Base-by-base conservation (phyloP, 2,888 invertebrate species). In the Polia nebulosa region DNA sequence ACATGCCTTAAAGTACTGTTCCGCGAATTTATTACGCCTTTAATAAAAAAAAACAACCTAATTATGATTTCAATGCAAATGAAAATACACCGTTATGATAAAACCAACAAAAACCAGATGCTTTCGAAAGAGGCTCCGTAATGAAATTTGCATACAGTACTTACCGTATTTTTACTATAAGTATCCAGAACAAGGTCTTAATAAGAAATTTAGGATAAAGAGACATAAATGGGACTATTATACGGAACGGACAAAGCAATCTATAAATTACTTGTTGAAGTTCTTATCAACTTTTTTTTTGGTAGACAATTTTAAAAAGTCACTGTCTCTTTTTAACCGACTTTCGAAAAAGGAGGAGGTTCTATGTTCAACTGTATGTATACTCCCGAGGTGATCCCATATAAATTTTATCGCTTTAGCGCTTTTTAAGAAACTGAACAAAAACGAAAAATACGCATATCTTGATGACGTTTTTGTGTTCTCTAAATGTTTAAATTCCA, bases 141-240 rank as follows among this genome's bases (percentile, higher is more conserved):
- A 80, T 51, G 3, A 61, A 67, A 72, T 81, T 81, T 58, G 47
- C 65, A 56, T 63, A 52, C 6, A 61, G 29, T 49, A 55, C 60
- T 76, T 62, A 55, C 39, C 39, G 39, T 41, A 41, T 41, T 41
- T 41, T 41, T 41, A n/a, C 41, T 64, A 59, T 32, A 59, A 55
- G 64, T 39, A 51, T 59, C 45, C 45, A 32, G 3, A 55, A 71
- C 29, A 51, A 65, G 75, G 66, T 56, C 49, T 25, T 49, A 44
- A 9, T 15, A 20, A 56, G 36, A 36, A 8, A 52, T 63, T 79
- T 49, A 52, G 59, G 52, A 32, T 45, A 32, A 49, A 25, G 52
- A 75, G 45, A 66, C 44, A 52, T 22, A 27, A 66, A 66, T 55
- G 27, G 59, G 65, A 39, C 27, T 39, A 29, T 72, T 58, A 45